These are phyloP conservation scores for Anguilla megastoma DNA, from an alignment of 2,797 vertebrate genomes.

Conservation along the genomic window DNA sequence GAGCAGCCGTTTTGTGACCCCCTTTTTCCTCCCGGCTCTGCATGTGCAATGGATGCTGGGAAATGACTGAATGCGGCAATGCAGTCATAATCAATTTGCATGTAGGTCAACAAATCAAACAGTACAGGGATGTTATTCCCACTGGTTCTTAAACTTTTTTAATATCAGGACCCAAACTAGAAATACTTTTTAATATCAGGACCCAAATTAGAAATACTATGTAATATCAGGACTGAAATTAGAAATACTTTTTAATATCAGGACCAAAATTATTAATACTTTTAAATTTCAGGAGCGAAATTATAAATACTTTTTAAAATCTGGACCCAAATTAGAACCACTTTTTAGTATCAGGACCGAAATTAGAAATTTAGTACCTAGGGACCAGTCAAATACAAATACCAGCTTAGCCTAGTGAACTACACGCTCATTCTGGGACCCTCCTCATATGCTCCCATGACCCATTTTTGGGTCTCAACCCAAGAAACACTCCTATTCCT, in stretches of 20 bases:
- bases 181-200: too few species aligned
- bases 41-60: not conserved
- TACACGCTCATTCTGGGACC: not conserved
- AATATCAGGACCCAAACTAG: too few species aligned
- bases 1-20: not conserved
- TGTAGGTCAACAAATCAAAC: not conserved
- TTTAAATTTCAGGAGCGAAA: too few species aligned
- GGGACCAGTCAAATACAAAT: not conserved
- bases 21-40: not conserved
- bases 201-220: too few species aligned
- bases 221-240: too few species aligned
- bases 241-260: too few species aligned
- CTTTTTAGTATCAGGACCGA: too few species aligned
- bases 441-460: not conserved
- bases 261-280: too few species aligned
- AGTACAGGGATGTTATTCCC: not conserved
- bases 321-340: too few species aligned
- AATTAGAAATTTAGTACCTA: not conserved
- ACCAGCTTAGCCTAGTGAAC: not conserved
- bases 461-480: not conserved
- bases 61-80: not conserved
- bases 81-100: not conserved
- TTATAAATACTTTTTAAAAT: too few species aligned
- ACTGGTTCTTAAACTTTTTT: too few species aligned
- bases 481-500: not conserved